Conservation (phyloP, 1,140 invertebrate species). For the Sitobion miscanthi region DNA sequence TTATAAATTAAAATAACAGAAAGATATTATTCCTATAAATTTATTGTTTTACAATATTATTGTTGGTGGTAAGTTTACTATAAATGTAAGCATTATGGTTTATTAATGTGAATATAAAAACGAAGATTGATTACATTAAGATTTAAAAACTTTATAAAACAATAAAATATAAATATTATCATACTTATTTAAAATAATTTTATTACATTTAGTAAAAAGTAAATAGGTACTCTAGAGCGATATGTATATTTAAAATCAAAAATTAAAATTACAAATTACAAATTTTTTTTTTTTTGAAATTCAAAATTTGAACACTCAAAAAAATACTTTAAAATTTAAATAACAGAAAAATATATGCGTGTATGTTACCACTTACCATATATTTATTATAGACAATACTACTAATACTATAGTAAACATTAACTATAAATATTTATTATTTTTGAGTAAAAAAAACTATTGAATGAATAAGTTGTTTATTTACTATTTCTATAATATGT, state of each 20-base stretch:
- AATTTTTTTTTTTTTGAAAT: not conserved
- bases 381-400: not conserved
- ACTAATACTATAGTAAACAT: too few species aligned
- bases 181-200: not conserved
- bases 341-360: not conserved
- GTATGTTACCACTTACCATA: not conserved
- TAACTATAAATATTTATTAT: not conserved
- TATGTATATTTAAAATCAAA: not conserved
- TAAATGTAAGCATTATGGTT: not conserved
- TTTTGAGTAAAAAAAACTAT: too few species aligned
- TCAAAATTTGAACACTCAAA: not conserved
- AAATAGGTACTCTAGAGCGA: not conserved
- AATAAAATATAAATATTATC: not conserved
- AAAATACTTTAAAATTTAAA: not conserved
- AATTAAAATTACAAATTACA: not conserved
- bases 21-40: not conserved
- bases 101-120: not conserved
- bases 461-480: not conserved
- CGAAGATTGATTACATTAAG: not conserved
- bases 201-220: not conserved
- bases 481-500: not conserved
- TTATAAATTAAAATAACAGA: not conserved
- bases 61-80: not conserved
- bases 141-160: not conserved
- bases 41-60: not conserved